Evolutionary conservation across 2,113 vertebrate species (phyloP).

Genomic region (Heterocephalus glaber): DNA sequence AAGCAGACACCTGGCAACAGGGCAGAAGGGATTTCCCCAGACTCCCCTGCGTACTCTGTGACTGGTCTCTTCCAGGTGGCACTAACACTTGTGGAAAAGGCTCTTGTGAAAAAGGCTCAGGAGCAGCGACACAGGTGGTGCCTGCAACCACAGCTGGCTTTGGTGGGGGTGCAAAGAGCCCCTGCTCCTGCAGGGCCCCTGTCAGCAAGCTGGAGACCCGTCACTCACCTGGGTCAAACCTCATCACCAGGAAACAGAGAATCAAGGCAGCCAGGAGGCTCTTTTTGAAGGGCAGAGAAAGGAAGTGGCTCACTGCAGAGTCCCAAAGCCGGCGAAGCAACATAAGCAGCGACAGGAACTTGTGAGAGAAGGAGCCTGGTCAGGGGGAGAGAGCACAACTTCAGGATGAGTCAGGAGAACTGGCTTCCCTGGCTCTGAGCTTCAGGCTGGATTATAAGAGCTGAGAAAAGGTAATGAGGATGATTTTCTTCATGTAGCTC

Average conservation of each 20-base stretch:
- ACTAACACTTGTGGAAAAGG: no score
- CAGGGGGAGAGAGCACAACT: constrained; percentile 23
- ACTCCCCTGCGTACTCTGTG: background rate
- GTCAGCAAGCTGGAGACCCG: background rate
- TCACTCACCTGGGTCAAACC: constrained; percentile 91
- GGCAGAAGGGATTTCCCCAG: background rate
- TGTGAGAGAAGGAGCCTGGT: constrained; percentile 85
- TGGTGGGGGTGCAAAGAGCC: background rate
- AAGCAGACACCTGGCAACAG: background rate
- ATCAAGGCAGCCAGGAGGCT: constrained; percentile 88
- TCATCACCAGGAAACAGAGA: constrained; percentile 90
- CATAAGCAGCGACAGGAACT: constrained; percentile 82
- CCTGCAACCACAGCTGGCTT: background rate
- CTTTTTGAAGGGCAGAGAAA: constrained; percentile 86
- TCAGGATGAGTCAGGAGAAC: background rate
- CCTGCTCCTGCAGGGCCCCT: background rate
- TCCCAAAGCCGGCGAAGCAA: constrained; percentile 86
- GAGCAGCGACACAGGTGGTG: background rate
- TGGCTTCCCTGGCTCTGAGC: background rate
- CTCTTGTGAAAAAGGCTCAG: background rate
- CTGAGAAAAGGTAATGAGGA: background rate
- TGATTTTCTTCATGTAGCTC: background rate
- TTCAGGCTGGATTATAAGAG: background rate
- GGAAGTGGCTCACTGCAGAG: constrained; percentile 78
- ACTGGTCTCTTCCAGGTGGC: background rate